Evolutionary conservation across 1,140 invertebrate genomes (phyloP).

Genomic region (Eupristina koningsbergeri): DNA sequence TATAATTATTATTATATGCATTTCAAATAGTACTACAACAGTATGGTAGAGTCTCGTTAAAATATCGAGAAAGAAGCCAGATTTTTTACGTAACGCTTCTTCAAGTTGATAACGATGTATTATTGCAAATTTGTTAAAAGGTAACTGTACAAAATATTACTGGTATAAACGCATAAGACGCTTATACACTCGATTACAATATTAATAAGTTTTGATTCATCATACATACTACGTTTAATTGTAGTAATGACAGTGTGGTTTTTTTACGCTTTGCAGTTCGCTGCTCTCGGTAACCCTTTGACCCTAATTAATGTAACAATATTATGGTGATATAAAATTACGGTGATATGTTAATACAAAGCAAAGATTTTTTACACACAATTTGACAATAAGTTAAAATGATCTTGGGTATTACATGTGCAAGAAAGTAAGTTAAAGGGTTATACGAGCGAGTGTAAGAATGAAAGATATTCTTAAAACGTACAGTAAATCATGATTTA

Average conservation of each 20-base stretch:
- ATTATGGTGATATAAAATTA: not conserved
- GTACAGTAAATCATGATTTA: not conserved
- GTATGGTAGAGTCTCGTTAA: not conserved
- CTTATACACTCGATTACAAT: not conserved
- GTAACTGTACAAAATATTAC: not conserved
- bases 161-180: not conserved
- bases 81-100: not conserved
- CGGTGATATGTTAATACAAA: not conserved
- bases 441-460: not conserved
- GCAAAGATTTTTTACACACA: not conserved
- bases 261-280: not conserved
- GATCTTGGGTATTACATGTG: not conserved
- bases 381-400: no score
- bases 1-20: slow-evolving; percentile 4
- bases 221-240: not conserved
- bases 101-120: no score
- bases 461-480: slow-evolving; percentile 6
- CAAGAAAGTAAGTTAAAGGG: not conserved
- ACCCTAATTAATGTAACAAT: not conserved
- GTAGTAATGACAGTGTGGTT: not conserved
- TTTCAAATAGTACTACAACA: not conserved
- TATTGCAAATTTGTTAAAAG: not conserved
- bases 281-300: not conserved
- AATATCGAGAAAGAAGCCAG: slow-evolving; percentile 9
- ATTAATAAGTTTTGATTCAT: slow-evolving; percentile 29